These are phyloP conservation scores for Rhaphigaster nebulosa DNA, from an alignment of 2,888 invertebrate genomes.

Conservation along the genomic window DNA sequence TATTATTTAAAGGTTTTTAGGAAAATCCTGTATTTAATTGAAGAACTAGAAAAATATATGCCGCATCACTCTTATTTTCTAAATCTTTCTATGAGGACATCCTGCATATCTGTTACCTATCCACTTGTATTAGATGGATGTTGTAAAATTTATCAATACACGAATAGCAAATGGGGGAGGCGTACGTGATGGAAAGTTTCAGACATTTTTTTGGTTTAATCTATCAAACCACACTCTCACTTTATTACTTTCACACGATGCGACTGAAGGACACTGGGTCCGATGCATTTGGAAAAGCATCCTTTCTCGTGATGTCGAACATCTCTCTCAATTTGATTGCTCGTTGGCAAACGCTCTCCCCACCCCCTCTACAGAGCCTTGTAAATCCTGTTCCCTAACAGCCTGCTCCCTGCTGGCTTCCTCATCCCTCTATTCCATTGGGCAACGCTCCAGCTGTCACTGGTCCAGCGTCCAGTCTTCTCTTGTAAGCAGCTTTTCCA, in stretches of 20 bases:
- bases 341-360: background rate
- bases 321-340: background rate
- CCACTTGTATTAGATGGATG: too few relatives aligned
- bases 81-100: background rate
- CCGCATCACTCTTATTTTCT: background rate
- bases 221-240: background rate
- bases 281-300: conserved; percentile 12
- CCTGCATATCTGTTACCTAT: too few relatives aligned
- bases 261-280: background rate
- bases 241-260: background rate
- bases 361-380: background rate
- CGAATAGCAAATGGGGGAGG: background rate
- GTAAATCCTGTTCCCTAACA: background rate
- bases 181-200: background rate
- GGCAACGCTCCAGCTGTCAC: background rate
- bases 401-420: background rate
- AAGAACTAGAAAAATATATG: too few relatives aligned
- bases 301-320: background rate
- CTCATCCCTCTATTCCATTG: background rate
- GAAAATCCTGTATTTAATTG: too few relatives aligned
- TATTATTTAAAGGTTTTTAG: too few relatives aligned
- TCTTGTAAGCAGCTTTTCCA: background rate
- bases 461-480: background rate
- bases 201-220: background rate
- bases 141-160: background rate